These are phyloP conservation scores for Pocillopora meandrina DNA, from an alignment of 92 coral and sea anemone genomes.

Conservation along the genomic window DNA sequence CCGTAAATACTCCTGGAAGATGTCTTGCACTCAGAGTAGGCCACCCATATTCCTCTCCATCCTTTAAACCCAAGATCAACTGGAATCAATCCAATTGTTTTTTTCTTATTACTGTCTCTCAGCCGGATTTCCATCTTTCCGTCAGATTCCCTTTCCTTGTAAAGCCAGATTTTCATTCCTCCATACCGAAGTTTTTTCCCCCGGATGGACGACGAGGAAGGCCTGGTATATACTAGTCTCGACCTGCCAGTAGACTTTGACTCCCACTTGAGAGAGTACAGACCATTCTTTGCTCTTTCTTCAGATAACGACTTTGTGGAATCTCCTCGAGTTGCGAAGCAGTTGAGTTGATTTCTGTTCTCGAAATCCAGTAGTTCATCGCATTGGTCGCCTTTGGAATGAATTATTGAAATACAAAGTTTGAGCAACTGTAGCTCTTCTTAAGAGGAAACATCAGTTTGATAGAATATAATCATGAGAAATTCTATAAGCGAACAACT, in stretches of 20 bases:
- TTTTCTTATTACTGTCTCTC: conserved; percentile 7
- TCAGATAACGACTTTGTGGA: not conserved
- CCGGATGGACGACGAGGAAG: not conserved
- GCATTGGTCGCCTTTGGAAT: not conserved
- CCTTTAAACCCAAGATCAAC: conserved; percentile 40
- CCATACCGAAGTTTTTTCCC: conserved; percentile 16
- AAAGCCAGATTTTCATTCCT: conserved; percentile 57
- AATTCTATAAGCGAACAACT: not conserved
- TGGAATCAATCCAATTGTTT: not conserved
- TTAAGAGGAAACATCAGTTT: too few species aligned
- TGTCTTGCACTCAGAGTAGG: conserved; percentile 37
- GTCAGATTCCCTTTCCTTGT: conserved; percentile 21
- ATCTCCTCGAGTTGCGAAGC: conserved; percentile 11
- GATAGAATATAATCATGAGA: not conserved
- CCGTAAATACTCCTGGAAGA: not conserved
- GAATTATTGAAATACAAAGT: not conserved
- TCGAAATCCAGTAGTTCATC: conserved; percentile 15
- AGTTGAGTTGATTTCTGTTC: not conserved
- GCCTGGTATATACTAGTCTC: not conserved
- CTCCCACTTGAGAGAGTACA: conserved; percentile 12
- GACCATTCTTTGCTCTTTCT: conserved; percentile 2
- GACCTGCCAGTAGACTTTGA: not conserved
- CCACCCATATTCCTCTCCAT: conserved; percentile 58
- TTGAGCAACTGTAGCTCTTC: not conserved
- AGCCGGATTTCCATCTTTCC: conserved; percentile 30